phyloP scores from a whole-genome alignment of 2,113 vertebrate species.

The Tichodroma muraria region DNA sequence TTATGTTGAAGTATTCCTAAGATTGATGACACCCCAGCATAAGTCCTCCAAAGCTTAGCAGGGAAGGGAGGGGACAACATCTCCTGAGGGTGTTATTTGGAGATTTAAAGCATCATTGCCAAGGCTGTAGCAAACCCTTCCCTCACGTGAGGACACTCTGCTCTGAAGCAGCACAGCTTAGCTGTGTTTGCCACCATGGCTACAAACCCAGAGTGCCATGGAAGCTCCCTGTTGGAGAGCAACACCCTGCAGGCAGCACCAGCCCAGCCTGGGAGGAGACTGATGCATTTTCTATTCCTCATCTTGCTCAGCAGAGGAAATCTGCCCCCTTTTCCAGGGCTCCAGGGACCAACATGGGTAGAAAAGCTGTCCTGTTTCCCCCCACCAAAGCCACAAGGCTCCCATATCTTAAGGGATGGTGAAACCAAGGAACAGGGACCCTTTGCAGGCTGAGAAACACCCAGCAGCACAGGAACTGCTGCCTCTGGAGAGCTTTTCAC shows the following conservation, averaged over 20 bases:
- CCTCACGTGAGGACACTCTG: not conserved
- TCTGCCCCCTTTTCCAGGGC: not conserved
- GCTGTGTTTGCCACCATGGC: not conserved
- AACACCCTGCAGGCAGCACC: too few relatives aligned
- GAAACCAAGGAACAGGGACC: not conserved
- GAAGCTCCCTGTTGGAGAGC: not conserved
- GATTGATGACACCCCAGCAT: not conserved
- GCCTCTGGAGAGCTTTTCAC: not conserved
- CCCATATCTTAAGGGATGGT: not conserved
- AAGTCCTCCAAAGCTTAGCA: not conserved
- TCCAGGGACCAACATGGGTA: not conserved
- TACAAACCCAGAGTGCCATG: not conserved
- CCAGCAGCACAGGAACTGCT: not conserved
- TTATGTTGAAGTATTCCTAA: constrained; percentile 13
- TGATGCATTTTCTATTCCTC: not conserved
- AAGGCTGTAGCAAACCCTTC: not conserved
- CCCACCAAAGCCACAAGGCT: not conserved
- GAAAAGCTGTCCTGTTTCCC: not conserved
- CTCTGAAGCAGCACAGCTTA: not conserved
- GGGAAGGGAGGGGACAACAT: not conserved
- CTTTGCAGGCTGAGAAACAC: not conserved
- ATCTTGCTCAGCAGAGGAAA: not conserved
- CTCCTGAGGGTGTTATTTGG: not conserved
- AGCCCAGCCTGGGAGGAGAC: not conserved
- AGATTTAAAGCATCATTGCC: not conserved